Evolutionary conservation across 2,888 invertebrate genomes (phyloP).

Genomic region (Doris montereyensis): DNA sequence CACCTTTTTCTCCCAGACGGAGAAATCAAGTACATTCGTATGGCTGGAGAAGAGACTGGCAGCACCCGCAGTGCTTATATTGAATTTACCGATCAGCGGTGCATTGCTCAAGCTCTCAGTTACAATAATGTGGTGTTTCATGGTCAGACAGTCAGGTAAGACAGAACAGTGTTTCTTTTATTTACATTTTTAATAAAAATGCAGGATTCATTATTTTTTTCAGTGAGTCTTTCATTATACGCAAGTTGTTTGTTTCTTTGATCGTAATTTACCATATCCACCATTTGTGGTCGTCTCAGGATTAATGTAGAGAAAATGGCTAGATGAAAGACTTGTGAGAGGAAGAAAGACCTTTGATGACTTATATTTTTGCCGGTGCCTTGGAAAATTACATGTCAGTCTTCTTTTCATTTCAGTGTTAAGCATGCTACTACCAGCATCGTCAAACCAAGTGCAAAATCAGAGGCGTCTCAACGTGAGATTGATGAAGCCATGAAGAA

Average conservation of each 20-base stretch:
- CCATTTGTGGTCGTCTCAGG: too few relatives aligned
- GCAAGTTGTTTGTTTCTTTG: too few relatives aligned
- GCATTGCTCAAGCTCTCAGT: slow-evolving; percentile 86
- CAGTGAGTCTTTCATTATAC: background rate
- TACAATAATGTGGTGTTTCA: slow-evolving; percentile 85
- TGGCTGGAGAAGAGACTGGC: slow-evolving; percentile 86
- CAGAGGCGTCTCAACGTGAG: slow-evolving; percentile 62
- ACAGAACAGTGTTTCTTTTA: too few relatives aligned
- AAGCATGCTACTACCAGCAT: slow-evolving; percentile 83
- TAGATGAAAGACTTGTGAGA: too few relatives aligned
- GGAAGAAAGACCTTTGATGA: too few relatives aligned
- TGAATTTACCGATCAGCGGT: slow-evolving; percentile 93
- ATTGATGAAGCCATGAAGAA: slow-evolving; percentile 94
- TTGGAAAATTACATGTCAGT: too few relatives aligned
- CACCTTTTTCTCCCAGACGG: slow-evolving; percentile 89
- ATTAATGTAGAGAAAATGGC: too few relatives aligned
- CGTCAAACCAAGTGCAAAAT: slow-evolving; percentile 62
- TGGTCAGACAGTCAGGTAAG: slow-evolving; percentile 79
- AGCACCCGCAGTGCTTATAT: slow-evolving; percentile 83
- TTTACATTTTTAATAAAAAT: too few relatives aligned
- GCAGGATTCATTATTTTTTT: background rate
- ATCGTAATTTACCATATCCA: too few relatives aligned
- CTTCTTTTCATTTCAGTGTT: slow-evolving; percentile 75
- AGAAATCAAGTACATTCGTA: slow-evolving; percentile 94
- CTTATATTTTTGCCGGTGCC: too few relatives aligned